phyloP scores from a whole-genome alignment of 2,888 invertebrate genomes.

The Bombylius discolor region DNA sequence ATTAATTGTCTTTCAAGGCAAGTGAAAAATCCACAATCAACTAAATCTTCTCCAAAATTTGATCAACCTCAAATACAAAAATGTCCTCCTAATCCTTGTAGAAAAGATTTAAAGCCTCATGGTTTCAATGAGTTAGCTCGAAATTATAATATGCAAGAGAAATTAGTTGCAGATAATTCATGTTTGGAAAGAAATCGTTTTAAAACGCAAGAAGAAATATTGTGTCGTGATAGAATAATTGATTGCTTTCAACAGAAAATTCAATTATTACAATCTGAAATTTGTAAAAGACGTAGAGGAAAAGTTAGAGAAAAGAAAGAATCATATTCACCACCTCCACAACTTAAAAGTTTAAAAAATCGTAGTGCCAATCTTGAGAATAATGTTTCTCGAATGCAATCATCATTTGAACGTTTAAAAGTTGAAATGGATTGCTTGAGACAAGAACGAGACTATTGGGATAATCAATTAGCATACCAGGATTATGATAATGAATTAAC shows the following conservation, averaged over 20 bases:
- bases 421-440: constrained; percentile 9
- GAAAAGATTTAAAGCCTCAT: neutral
- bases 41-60: neutral
- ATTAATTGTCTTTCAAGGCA: neutral
- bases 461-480: neutral
- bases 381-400: constrained; percentile 2
- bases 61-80: too few relatives aligned
- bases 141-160: constrained; percentile 55
- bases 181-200: constrained; percentile 54
- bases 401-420: constrained; percentile 8
- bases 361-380: neutral
- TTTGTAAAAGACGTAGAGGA: constrained; percentile 5
- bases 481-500: neutral
- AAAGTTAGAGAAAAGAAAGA: neutral
- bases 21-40: neutral
- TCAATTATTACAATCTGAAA: constrained; percentile 9
- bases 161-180: constrained; percentile 51
- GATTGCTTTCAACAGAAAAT: constrained; percentile 13
- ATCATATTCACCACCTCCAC: neutral
- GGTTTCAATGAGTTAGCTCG: constrained; percentile 38
- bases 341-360: neutral
- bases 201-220: constrained; percentile 13
- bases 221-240: constrained; percentile 8
- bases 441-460: constrained; percentile 5
- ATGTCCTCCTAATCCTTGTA: too few relatives aligned